phyloP scores from a whole-genome alignment of 1,140 invertebrate species.

The Marisa cornuarietis region DNA sequence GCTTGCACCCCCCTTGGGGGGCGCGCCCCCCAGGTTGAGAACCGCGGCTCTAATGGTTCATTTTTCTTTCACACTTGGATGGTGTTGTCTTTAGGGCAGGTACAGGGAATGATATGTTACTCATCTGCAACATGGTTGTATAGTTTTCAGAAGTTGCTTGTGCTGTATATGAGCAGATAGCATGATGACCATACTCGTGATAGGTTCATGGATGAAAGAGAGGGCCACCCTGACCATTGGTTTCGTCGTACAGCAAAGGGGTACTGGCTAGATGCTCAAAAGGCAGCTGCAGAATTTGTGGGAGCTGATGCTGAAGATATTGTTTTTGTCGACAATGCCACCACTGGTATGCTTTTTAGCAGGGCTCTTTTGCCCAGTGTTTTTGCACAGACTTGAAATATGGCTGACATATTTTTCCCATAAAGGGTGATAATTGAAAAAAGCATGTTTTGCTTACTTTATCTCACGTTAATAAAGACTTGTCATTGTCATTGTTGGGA shows the following conservation, averaged over 20 bases:
- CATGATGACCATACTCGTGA: background rate
- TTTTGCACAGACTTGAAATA: too few species aligned
- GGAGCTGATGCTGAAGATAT: conserved; percentile 38
- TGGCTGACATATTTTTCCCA: too few species aligned
- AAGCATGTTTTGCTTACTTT: too few species aligned
- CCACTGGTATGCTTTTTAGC: conserved; percentile 35
- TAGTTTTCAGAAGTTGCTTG: background rate
- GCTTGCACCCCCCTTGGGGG: too few species aligned
- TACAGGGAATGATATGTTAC: background rate
- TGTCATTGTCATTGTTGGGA: too few species aligned
- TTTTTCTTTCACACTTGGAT: too few species aligned
- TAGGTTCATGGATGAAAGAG: conserved; percentile 34
- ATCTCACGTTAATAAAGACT: too few species aligned
- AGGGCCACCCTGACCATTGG: conserved; percentile 41
- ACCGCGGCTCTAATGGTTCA: too few species aligned
- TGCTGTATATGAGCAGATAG: background rate
- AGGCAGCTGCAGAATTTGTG: conserved; percentile 39
- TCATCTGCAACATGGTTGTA: background rate
- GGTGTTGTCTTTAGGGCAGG: background rate
- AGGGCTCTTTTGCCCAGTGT: too few species aligned
- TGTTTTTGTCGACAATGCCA: conserved; percentile 48
- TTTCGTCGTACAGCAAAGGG: conserved; percentile 25
- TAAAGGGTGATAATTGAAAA: too few species aligned
- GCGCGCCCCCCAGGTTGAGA: too few species aligned
- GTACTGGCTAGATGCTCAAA: conserved; percentile 30